These are phyloP conservation scores for Pungitius pungitius DNA, from an alignment of 2,113 vertebrate species.

Conservation along the genomic window DNA sequence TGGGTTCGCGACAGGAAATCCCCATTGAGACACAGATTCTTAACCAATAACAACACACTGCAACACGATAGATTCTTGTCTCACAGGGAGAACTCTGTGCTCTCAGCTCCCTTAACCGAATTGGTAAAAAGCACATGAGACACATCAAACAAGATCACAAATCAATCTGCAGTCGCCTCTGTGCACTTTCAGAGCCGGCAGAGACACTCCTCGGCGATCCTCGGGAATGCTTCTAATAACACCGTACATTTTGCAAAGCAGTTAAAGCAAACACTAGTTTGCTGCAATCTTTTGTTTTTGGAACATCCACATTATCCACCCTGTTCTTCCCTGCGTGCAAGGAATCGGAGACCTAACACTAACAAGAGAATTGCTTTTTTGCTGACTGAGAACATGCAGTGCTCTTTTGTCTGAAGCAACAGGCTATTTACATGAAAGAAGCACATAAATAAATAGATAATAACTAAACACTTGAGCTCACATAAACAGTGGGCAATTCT, in stretches of 20 bases:
- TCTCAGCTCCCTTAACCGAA: slow-evolving; percentile 22
- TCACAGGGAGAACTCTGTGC: neutral
- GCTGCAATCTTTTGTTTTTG: neutral
- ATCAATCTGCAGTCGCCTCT: slow-evolving; percentile 16
- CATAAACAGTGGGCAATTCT: slow-evolving; percentile 1
- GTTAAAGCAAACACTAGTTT: neutral
- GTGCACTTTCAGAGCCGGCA: slow-evolving; percentile 9
- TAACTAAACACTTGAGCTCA: no score
- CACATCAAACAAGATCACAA: slow-evolving; percentile 14
- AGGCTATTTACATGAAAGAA: neutral
- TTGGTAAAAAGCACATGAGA: slow-evolving; percentile 14
- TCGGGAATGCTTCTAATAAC: neutral
- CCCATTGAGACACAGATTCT: neutral
- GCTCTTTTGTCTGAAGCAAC: neutral
- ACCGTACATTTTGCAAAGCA: neutral
- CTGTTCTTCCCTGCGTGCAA: neutral
- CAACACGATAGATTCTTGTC: slow-evolving; percentile 2
- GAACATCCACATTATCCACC: neutral
- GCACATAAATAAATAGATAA: neutral
- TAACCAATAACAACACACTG: slow-evolving; percentile 9
- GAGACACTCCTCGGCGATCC: neutral
- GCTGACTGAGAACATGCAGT: neutral
- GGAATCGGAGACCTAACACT: neutral
- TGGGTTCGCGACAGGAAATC: neutral
- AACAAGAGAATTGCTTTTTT: neutral